Evolutionary conservation across 2,888 invertebrate genomes (phyloP), one percentile per base, ranked within the genome.

Genomic region (Lacanobia oleracea): DNA sequence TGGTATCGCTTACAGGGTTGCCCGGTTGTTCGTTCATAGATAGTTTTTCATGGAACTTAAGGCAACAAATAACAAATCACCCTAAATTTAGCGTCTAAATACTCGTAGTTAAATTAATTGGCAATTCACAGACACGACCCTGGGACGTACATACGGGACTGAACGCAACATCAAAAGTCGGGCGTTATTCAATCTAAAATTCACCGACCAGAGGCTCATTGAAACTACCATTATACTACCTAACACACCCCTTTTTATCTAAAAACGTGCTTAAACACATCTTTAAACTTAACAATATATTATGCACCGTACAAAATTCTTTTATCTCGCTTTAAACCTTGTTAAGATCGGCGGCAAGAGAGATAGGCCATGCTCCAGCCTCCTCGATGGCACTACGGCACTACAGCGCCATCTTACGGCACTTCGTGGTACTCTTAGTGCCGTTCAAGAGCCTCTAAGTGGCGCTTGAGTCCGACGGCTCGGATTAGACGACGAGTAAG

Each of bases 261-360:
- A 16, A 48, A 81, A 77, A 81, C 82, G 82, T 79, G 77, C 77
- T 79, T 37, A 45, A 81, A 43, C 48, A 75, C 53, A 78, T 69
- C 27, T 66, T 1, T 10, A 33, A 45, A 59, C 9, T 37, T 33
- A 14, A 67, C 37, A 82, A 72, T 72, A 77, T n/a, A 56, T 33
- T 70, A 61, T 67, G 51, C 60, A n/a, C 2, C 37, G 5, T 27
- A 7, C 33, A 23, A n/a, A 37, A 43, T 56, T 48, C 21, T 16
- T 27, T 68, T 60, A 77, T 66, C 78, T 54, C 37, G 64, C 43
- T 63, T n/a, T 45, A 81, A 68, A 70, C 45, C 76, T 57, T 59
- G 80, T 76, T 66, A 61, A 68, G 72, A 68, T 60, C 37, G 50
- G 63, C 51, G 63, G 59, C 27, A 18, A 53, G 59, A 37, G 48